Evolutionary conservation across 2,888 invertebrate genomes (phyloP), one percentile per base, ranked within the genome.

Genomic region (Torymus tubicola): DNA sequence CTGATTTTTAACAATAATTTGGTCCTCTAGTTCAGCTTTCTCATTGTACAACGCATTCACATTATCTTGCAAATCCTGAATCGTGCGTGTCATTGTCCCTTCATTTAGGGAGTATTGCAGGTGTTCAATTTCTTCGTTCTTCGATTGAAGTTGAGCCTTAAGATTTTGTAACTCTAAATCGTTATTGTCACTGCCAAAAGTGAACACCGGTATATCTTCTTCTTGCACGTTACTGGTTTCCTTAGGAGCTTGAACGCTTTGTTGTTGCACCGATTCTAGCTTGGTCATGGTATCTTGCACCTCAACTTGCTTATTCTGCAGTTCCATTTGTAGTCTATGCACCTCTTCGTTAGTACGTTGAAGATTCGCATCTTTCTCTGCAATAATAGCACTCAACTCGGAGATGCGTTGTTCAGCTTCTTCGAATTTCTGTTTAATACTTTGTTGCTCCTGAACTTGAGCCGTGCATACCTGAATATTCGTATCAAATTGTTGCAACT

Each of bases 101-200:
- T 89, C 87, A 76, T 91, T 93, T 81, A 96, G 90, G 86, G 95
- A 94, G 83, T 94, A 94, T 86, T 95, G 95, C 5, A 96, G 88
- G 8, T 94, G 93, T 8, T 95, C 94, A 84, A 96, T 95, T 90
- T 95, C 95, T 76, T 94, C 89, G 85, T 95, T 95, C 88, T 96
- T 96, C 70, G 92, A 93, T 86, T 95, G 94, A 13, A 89, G 69
- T 58, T 88, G 83, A 1, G 78, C 80, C 21, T 82, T 87, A 50
- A 89, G 63, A 14, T 81, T 81, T 1, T 86, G 84, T 0, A 81
- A 75, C 0, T 72, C 79, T 24, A 79, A 74, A 21, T 86, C 76
- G 14, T 85, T 75, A 21, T 84, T 71, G 13, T 82, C 83, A 5
- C 83, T 84, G 2, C 72, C 83, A 84, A 86, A 89, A 14, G 82